These are phyloP conservation scores for Coptodon rendalli DNA, from an alignment of 2,113 vertebrate genomes.

Conservation along the genomic window DNA sequence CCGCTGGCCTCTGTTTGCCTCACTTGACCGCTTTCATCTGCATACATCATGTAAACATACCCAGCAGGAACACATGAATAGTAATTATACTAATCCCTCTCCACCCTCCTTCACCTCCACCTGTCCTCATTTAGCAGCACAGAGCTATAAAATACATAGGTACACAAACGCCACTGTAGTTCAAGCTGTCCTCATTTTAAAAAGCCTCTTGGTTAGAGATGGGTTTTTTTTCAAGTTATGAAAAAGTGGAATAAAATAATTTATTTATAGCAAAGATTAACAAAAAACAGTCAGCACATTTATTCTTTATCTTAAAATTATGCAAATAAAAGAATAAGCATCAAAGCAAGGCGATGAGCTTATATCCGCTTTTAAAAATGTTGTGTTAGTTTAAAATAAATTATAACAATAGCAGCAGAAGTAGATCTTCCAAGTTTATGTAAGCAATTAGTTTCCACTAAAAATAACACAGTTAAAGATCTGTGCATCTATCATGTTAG, in stretches of 20 bases:
- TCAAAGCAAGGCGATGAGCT: neutral
- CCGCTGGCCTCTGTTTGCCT: conserved; percentile 26
- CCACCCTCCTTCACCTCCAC: neutral
- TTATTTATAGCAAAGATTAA: neutral
- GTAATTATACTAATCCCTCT: conserved; percentile 6
- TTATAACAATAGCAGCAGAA: neutral
- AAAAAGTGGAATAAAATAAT: neutral
- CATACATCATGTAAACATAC: conserved; percentile 55
- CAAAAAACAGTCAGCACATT: neutral
- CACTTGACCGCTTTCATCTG: conserved; percentile 49
- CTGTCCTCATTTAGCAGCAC: neutral
- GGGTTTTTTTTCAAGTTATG: fast-evolving
- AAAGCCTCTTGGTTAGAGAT: neutral
- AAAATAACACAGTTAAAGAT: neutral
- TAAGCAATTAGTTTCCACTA: neutral
- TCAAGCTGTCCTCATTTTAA: neutral
- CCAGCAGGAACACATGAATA: conserved; percentile 43
- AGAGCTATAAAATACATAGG: neutral
- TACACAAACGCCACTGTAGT: neutral
- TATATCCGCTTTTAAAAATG: fast-evolving
- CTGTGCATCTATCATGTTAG: neutral
- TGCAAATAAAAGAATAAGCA: neutral
- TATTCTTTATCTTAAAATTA: neutral
- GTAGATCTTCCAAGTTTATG: neutral
- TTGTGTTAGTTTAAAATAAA: neutral